phyloP scores from a whole-genome alignment of 2,888 invertebrate species.

The Chalcis sispes region DNA sequence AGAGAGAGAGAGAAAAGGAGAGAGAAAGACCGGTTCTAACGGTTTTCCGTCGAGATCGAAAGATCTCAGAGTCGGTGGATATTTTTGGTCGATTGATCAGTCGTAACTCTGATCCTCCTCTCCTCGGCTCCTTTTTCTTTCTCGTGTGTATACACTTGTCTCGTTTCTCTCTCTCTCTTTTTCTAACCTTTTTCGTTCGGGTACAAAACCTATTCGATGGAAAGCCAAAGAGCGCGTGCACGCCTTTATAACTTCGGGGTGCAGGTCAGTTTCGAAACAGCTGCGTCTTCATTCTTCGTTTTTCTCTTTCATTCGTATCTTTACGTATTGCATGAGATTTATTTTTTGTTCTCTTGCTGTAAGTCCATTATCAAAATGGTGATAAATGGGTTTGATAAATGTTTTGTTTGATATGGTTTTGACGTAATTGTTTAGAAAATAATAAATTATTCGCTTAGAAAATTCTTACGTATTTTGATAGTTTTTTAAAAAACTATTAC shows the following conservation, averaged over 20 bases:
- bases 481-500: too few relatives aligned
- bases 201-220: slow-evolving; percentile 13
- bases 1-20: not conserved
- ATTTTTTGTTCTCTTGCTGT: not conserved
- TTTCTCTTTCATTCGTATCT: not conserved
- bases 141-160: not conserved
- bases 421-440: too few relatives aligned
- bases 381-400: too few relatives aligned
- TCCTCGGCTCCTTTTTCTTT: not conserved
- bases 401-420: too few relatives aligned
- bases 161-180: not conserved
- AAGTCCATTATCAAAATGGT: too few relatives aligned
- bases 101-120: not conserved
- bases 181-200: not conserved
- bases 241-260: slow-evolving; percentile 56
- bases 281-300: slow-evolving; percentile 59
- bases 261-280: slow-evolving; percentile 63
- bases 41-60: slow-evolving; percentile 53
- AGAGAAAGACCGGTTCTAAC: slow-evolving; percentile 50
- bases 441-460: too few relatives aligned
- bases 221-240: slow-evolving; percentile 42
- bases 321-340: too few relatives aligned
- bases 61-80: slow-evolving; percentile 28
- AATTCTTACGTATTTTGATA: too few relatives aligned
- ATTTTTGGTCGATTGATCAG: slow-evolving; percentile 52